Conservation (phyloP, 1,140 invertebrate species). For the Sogatella furcifera region DNA sequence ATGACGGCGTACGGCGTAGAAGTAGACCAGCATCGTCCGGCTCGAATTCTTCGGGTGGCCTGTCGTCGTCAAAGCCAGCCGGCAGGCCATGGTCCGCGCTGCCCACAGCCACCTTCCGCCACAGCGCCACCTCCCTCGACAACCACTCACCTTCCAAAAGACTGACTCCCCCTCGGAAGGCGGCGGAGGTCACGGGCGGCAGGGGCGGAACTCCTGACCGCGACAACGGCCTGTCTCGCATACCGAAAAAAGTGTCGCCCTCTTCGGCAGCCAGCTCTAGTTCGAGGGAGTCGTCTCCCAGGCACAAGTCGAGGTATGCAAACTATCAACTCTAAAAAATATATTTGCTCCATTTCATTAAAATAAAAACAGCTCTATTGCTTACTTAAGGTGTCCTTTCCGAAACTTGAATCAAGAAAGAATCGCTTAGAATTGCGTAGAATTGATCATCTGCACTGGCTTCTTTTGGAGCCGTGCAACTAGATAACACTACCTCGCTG, state of each 20-base stretch:
- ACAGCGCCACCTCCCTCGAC: neutral
- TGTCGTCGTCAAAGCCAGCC: neutral
- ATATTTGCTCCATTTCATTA: too few relatives aligned
- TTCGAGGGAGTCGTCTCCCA: constrained; percentile 21
- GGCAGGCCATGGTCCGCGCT: neutral
- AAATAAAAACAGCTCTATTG: too few relatives aligned
- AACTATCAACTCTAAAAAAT: too few relatives aligned
- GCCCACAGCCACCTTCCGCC: neutral
- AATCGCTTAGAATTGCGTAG: too few relatives aligned
- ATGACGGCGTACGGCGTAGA: neutral
- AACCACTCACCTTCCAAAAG: neutral
- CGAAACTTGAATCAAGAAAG: too few relatives aligned
- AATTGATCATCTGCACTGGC: too few relatives aligned
- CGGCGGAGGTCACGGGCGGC: neutral
- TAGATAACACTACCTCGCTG: too few relatives aligned
- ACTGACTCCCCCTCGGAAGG: neutral
- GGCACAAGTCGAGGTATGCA: constrained; percentile 1
- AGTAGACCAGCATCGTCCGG: neutral
- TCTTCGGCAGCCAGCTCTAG: constrained; percentile 28
- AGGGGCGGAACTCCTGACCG: neutral
- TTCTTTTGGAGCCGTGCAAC: too few relatives aligned
- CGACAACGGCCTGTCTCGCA: neutral
- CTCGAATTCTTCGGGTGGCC: neutral
- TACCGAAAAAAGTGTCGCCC: constrained; percentile 6
- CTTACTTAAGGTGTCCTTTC: too few relatives aligned